These are phyloP conservation scores for Amphipyra tragopoginis DNA, from an alignment of 2,888 invertebrate species.

Conservation along the genomic window DNA sequence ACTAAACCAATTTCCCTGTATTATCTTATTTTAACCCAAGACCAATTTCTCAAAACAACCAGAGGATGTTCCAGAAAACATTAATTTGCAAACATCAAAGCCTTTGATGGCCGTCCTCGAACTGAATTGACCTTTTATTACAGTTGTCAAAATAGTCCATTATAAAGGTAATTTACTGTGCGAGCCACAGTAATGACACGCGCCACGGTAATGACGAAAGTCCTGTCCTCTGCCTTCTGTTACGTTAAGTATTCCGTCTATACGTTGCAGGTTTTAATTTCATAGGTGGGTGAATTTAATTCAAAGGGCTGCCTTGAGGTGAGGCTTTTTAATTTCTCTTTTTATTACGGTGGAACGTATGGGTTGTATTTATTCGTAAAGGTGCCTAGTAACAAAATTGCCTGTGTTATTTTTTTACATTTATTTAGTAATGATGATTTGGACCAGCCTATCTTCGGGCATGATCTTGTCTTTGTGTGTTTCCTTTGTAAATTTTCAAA, in stretches of 20 bases:
- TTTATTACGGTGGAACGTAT: background rate
- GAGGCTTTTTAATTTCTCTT: conserved; percentile 29
- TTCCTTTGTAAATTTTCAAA: too few relatives aligned
- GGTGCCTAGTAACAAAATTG: background rate
- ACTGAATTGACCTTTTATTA: conserved; percentile 46
- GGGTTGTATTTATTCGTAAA: background rate
- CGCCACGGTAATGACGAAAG: conserved; percentile 26
- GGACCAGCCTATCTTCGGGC: too few relatives aligned
- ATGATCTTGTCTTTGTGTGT: too few relatives aligned
- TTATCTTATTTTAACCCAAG: conserved; percentile 1
- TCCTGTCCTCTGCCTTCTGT: conserved; percentile 19
- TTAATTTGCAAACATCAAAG: conserved; percentile 49
- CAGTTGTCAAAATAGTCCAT: conserved; percentile 50
- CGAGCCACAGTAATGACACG: conserved; percentile 24
- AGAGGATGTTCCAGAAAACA: conserved; percentile 23
- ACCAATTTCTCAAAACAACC: conserved; percentile 18
- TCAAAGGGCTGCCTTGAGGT: conserved; percentile 18
- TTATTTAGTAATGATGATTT: too few relatives aligned
- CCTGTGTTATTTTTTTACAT: too few relatives aligned
- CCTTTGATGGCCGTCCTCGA: conserved; percentile 15
- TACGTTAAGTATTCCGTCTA: conserved; percentile 25
- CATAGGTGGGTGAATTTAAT: conserved; percentile 48
- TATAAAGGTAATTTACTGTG: conserved; percentile 49
- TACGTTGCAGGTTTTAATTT: conserved; percentile 44
- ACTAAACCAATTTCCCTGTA: conserved; percentile 8